Evolutionary conservation across 2,797 vertebrate species (phyloP).

Genomic region (Thunnus albacares): DNA sequence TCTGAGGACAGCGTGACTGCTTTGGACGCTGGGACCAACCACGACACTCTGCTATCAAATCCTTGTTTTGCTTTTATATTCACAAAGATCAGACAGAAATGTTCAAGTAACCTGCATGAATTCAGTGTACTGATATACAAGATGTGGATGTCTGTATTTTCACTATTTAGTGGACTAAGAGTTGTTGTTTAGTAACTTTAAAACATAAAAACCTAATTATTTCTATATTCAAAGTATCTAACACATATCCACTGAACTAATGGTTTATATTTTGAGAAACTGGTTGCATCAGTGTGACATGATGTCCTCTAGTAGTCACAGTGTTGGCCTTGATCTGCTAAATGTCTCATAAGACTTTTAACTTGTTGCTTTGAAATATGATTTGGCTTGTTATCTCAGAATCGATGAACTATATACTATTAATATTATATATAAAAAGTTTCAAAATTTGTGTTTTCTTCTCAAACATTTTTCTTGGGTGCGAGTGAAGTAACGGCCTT

Average conservation of each 20-base stretch:
- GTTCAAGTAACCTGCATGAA: neutral
- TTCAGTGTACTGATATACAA: neutral
- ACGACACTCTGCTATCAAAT: neutral
- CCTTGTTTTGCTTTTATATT: neutral
- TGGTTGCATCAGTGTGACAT: neutral
- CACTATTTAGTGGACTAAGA: neutral
- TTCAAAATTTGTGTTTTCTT: neutral
- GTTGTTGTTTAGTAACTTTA: neutral
- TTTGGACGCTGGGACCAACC: conserved; percentile 24
- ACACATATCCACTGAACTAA: neutral
- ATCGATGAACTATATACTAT: neutral
- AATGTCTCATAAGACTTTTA: neutral
- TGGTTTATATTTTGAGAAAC: neutral
- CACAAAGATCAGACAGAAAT: neutral
- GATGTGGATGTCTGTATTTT: neutral
- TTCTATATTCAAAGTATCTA: neutral
- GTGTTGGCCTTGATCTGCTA: neutral
- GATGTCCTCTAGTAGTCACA: neutral
- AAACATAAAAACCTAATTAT: neutral
- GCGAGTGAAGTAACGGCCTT: too few relatives aligned
- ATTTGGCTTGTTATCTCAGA: neutral
- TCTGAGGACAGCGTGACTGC: conserved; percentile 47
- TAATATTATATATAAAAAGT: neutral
- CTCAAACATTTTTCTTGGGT: neutral
- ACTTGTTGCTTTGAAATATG: neutral